phyloP scores from a whole-genome alignment of 2,797 vertebrate species.

The Sebastes diploproa region DNA sequence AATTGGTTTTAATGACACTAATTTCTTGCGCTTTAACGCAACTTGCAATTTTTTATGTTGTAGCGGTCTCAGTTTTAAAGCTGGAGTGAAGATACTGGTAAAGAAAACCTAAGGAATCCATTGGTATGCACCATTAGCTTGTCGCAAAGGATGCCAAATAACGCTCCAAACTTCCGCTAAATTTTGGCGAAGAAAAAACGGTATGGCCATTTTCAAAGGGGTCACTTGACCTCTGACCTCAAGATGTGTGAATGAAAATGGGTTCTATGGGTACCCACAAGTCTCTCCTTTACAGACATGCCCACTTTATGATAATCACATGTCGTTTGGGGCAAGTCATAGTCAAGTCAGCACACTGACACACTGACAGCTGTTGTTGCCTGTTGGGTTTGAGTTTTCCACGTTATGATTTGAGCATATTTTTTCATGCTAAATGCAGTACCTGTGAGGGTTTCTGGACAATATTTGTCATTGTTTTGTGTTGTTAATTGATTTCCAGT shows the following conservation, averaged over 20 bases:
- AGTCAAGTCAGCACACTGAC: too few relatives aligned
- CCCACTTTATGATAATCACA: too few relatives aligned
- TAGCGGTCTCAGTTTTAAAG: not conserved
- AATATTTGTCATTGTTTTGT: not conserved
- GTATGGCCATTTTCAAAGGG: not conserved
- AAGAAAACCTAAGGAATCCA: not conserved
- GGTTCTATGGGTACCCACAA: too few relatives aligned
- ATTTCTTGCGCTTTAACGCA: not conserved
- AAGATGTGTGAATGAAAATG: not conserved
- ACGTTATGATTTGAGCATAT: too few relatives aligned
- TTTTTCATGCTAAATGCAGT: too few relatives aligned
- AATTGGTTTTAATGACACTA: not conserved
- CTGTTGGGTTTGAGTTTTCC: too few relatives aligned
- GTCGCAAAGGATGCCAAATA: not conserved
- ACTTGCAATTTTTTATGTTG: not conserved
- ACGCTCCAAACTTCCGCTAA: rapidly evolving
- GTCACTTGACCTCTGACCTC: not conserved
- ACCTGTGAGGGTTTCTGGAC: too few relatives aligned
- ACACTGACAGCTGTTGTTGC: too few relatives aligned
- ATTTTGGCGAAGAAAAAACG: rapidly evolving
- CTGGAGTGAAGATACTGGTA: not conserved
- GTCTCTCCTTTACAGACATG: too few relatives aligned
- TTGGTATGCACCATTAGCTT: not conserved
- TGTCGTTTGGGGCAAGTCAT: rapidly evolving
- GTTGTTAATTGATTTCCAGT: not conserved